Base-by-base conservation (phyloP, 2,888 invertebrate species). In the Amiota communis region DNA sequence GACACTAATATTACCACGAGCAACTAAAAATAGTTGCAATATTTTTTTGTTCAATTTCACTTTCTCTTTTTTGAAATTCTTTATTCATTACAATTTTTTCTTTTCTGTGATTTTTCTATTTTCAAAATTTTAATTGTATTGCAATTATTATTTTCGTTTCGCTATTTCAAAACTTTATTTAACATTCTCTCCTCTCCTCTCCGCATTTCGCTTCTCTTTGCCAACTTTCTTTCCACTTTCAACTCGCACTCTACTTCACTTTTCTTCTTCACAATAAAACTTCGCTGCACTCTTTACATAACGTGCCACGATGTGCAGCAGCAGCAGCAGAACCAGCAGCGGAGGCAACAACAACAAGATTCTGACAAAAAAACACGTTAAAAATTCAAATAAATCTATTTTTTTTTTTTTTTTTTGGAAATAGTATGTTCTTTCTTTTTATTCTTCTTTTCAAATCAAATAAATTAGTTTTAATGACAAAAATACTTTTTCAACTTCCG, bases 1-100 rank as follows among this genome's bases (percentile, higher is more conserved):
- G 83, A 85, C 83, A 84, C 86, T 84, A 81, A 85, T 84, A 84
- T 83, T 81, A 76, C 80, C 80, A 75, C 77, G 75, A 74, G 78
- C 70, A 36, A 36, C 77, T 83, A 83, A 76, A 85, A 80, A 81
- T 79, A 77, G 76, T 76, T 48, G 6, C 6, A 23, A 57, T n/a
- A 23, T 49, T 36, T 49, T 48, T 51, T 63, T 51, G 64, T 56
- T 8, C 46, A 67, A 67, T 47, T 67, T 47, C 53, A 20, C 46
- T 13, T 36, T 20, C 46, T 2, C 10, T 68, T 68, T 61, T 70
- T 49, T 61, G 13, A 56, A 57, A 47, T 70, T 57, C 17, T 15
- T 15, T 65, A 48, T 48, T 48, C 17, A 17, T 48, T 10, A 48
- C 17, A 13, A 6, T 13, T n/a, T 69, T 69, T 56, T 56, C 56